These are phyloP conservation scores for Drosophila lini DNA, from an alignment of 1,140 invertebrate genomes.

Conservation along the genomic window DNA sequence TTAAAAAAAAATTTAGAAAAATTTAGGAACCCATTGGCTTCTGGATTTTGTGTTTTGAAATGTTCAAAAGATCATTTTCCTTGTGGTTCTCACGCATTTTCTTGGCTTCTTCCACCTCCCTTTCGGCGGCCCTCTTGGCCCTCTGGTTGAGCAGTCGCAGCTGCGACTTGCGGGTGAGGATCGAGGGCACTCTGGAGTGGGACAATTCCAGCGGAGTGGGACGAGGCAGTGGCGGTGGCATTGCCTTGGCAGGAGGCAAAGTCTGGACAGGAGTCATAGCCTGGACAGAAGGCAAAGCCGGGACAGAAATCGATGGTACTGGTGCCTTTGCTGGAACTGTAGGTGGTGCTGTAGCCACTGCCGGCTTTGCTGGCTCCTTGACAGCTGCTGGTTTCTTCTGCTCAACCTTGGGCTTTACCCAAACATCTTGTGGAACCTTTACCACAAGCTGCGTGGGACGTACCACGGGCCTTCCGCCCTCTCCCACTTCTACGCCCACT, in stretches of 20 bases:
- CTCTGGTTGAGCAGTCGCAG: neutral
- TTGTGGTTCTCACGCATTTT: too few relatives aligned
- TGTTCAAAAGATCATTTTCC: too few relatives aligned
- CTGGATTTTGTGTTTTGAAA: too few relatives aligned
- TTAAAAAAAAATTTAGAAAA: too few relatives aligned
- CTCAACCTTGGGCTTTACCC: neutral
- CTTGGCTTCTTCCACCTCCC: neutral
- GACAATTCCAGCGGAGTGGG: neutral
- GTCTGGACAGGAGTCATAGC: too few relatives aligned
- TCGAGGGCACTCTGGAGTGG: constrained; percentile 4
- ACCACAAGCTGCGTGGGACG: neutral
- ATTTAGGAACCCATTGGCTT: too few relatives aligned
- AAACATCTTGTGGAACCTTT: neutral
- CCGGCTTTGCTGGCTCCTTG: neutral
- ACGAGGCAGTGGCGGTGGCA: neutral
- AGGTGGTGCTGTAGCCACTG: neutral
- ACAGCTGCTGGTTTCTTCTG: neutral
- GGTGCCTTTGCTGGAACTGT: too few relatives aligned
- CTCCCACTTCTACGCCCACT: neutral
- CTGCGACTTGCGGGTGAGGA: constrained; percentile 15
- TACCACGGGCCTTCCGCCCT: neutral
- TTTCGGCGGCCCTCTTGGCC: constrained; percentile 4
- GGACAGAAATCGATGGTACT: too few relatives aligned
- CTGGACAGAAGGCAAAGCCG: too few relatives aligned
- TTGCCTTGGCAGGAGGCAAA: neutral